Evolutionary conservation across 2,888 invertebrate species (phyloP).

Genomic region (Caenorhabditis zanzibari): DNA sequence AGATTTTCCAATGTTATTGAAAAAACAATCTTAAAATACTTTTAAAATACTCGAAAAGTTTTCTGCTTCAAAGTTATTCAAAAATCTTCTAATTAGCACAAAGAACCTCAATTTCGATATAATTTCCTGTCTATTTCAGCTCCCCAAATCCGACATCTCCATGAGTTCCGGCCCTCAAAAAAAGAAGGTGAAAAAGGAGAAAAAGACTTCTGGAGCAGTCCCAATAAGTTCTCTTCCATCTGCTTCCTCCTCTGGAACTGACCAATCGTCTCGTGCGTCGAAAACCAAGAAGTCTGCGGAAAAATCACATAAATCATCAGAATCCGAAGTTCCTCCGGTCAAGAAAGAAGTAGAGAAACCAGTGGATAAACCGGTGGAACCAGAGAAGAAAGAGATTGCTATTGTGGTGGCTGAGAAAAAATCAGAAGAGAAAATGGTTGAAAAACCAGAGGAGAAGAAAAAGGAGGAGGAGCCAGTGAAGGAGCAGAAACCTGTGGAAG

Average conservation of each 20-base stretch:
- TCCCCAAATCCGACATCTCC: conserved; percentile 15
- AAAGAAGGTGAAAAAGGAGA: conserved; percentile 34
- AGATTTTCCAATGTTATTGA: too few relatives aligned
- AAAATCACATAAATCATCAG: conserved; percentile 7
- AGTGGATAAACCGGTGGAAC: neutral
- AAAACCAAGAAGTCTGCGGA: conserved; percentile 24
- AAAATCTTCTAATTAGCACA: too few relatives aligned
- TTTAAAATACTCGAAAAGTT: too few relatives aligned
- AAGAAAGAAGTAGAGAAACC: conserved; percentile 12
- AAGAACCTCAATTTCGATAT: too few relatives aligned
- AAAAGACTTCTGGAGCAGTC: neutral
- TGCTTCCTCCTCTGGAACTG: conserved; percentile 16
- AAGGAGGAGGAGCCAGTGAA: neutral
- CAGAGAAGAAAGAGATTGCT: neutral
- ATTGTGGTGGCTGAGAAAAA: neutral
- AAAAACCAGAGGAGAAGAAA: conserved; percentile 4
- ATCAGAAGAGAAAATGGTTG: conserved; percentile 17
- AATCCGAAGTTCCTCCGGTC: conserved; percentile 24
- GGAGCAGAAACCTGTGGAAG: neutral
- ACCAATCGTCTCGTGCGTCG: conserved; percentile 11
- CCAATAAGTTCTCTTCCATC: conserved; percentile 9
- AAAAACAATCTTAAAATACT: too few relatives aligned
- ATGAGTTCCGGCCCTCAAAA: conserved; percentile 28
- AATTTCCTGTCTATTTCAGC: too few relatives aligned
- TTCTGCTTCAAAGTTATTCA: too few relatives aligned